These are phyloP conservation scores for Catotricha subobsoleta DNA, from an alignment of 2,888 invertebrate genomes.

Conservation along the genomic window DNA sequence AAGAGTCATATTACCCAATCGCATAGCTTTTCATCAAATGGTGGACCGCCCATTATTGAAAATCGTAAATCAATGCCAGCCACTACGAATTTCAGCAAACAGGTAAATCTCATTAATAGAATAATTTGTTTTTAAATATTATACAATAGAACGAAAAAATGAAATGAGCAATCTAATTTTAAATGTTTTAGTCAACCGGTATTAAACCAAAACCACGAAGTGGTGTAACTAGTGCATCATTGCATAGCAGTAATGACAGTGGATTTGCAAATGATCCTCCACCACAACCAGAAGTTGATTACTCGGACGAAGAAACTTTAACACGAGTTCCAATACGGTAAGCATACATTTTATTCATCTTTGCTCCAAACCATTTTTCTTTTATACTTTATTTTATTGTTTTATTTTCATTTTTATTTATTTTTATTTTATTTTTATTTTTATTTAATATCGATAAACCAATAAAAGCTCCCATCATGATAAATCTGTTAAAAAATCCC, in stretches of 20 bases:
- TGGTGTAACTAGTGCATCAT: slow-evolving; percentile 50
- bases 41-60: slow-evolving; percentile 20
- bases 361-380: not conserved
- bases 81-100: slow-evolving; percentile 10
- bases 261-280: slow-evolving; percentile 81
- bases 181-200: slow-evolving; percentile 11
- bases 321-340: slow-evolving; percentile 37
- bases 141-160: not conserved
- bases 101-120: slow-evolving; percentile 17
- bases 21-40: slow-evolving; percentile 35
- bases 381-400: not conserved
- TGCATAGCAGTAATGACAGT: slow-evolving; percentile 82
- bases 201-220: slow-evolving; percentile 16
- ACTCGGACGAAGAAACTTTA: slow-evolving; percentile 72
- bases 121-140: slow-evolving; percentile 1
- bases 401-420: not conserved
- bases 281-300: slow-evolving; percentile 74
- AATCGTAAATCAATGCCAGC: slow-evolving; percentile 16
- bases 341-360: not conserved
- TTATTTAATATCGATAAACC: not conserved
- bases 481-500: slow-evolving; percentile 1
- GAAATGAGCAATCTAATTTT: slow-evolving; percentile 8
- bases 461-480: slow-evolving; percentile 2
- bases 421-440: slow-evolving; percentile 3
- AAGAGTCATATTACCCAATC: slow-evolving; percentile 36